Evolutionary conservation across 2,888 invertebrate genomes (phyloP).

Genomic region (Pharmacophagus antenor): DNA sequence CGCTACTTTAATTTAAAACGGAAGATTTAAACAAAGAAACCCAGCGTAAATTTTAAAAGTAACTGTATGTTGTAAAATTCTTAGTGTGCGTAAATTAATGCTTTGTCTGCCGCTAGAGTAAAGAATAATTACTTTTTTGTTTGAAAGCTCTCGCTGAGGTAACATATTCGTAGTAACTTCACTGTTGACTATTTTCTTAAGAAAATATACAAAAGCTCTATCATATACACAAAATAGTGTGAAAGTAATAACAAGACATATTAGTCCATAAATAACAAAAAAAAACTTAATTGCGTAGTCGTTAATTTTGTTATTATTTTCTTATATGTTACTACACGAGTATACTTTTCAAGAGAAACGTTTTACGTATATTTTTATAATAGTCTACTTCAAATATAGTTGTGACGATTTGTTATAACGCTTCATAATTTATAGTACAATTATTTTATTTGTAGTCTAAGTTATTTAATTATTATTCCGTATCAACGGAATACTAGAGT

Average conservation of each 20-base stretch:
- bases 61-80: conserved; percentile 16
- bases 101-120: conserved; percentile 24
- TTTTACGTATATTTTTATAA: no score
- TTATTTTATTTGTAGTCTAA: no score
- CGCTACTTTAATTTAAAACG: conserved; percentile 24
- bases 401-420: no score
- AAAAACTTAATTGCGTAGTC: no score
- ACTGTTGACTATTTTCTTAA: conserved; percentile 16
- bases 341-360: background rate
- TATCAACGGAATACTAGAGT: no score
- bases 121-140: conserved; percentile 30
- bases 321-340: no score
- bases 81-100: conserved; percentile 28
- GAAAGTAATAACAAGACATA: background rate
- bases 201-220: conserved; percentile 10
- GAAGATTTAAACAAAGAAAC: conserved; percentile 26
- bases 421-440: no score
- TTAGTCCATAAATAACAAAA: no score
- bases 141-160: conserved; percentile 17
- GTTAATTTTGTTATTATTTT: no score
- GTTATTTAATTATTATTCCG: no score
- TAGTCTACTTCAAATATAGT: no score
- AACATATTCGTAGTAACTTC: conserved; percentile 15
- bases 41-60: conserved; percentile 19
- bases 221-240: background rate